These are phyloP conservation scores for Holothuria glaberrima DNA, from an alignment of 35 echinoderm and acorn worm genomes.

Conservation along the genomic window DNA sequence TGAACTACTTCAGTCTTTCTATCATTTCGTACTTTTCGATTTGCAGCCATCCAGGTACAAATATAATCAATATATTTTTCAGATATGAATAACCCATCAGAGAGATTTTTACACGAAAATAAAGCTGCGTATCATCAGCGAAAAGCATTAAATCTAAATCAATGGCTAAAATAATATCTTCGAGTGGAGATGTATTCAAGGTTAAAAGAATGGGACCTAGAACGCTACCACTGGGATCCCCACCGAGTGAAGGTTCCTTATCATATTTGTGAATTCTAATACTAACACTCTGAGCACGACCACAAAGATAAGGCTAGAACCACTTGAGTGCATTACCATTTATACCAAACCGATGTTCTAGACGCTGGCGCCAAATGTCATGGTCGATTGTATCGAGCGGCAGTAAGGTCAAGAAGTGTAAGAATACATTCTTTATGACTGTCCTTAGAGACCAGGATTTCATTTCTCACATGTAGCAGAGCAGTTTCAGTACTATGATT, in stretches of 20 bases:
- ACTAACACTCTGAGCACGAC: conserved; percentile 4
- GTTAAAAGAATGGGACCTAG: conserved; percentile 32
- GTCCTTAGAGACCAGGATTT: conserved; percentile 57
- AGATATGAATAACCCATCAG: conserved; percentile 9
- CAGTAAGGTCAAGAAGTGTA: conserved; percentile 70
- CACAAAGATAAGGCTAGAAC: no score
- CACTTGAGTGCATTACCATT: no score
- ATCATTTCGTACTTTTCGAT: not conserved
- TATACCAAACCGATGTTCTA: no score
- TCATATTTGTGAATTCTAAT: not conserved
- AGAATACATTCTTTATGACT: no score
- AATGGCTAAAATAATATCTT: no score
- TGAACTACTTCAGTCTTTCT: no score
- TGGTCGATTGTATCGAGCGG: conserved; percentile 80
- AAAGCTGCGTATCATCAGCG: no score
- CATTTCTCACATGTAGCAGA: conserved; percentile 70
- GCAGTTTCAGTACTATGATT: no score
- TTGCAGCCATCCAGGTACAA: not conserved
- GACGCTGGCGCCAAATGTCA: no score
- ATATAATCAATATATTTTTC: conserved; percentile 1
- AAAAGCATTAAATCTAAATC: no score
- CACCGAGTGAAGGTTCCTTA: not conserved
- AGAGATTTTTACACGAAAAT: conserved; percentile 4
- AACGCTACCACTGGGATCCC: not conserved
- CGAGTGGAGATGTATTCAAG: conserved; percentile 20